Conservation (phyloP, 2,888 invertebrate genomes). For the Apodemia zela region DNA sequence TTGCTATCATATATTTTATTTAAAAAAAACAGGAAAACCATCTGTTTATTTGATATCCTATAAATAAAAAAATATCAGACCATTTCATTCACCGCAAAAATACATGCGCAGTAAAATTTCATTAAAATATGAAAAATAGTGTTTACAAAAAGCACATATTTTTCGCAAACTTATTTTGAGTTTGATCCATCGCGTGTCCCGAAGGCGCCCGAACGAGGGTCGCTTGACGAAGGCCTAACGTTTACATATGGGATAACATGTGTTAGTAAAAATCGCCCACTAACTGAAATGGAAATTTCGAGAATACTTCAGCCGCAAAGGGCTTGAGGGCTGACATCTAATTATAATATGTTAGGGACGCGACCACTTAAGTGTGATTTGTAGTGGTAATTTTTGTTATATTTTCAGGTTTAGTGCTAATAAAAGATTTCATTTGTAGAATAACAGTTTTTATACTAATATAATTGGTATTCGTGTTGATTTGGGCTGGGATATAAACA, state of each 20-base stretch:
- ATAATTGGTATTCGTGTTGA: too few relatives aligned
- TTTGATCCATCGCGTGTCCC: slow-evolving; percentile 28
- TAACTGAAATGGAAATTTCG: slow-evolving; percentile 37
- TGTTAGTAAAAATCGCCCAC: slow-evolving; percentile 43
- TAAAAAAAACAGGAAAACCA: too few relatives aligned
- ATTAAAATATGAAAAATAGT: slow-evolving; percentile 15
- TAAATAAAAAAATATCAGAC: too few relatives aligned
- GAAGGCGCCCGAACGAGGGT: slow-evolving; percentile 19
- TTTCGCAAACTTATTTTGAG: slow-evolving; percentile 22
- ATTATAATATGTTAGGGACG: slow-evolving; percentile 21
- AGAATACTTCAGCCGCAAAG: slow-evolving; percentile 23
- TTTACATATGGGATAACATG: slow-evolving; percentile 69
- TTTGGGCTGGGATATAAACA: too few relatives aligned
- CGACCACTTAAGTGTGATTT: slow-evolving; percentile 11
- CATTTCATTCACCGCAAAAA: background rate
- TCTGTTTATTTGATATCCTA: too few relatives aligned
- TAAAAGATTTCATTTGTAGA: background rate
- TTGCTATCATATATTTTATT: too few relatives aligned
- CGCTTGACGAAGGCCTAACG: slow-evolving; percentile 30
- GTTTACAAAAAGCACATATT: slow-evolving; percentile 16
- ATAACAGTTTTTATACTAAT: background rate
- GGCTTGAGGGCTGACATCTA: slow-evolving; percentile 22
- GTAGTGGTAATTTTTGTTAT: slow-evolving; percentile 10
- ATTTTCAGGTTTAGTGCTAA: background rate
- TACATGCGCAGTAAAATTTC: background rate